Percentiles rank a stretch among this genome's conserved stretches.
Evolutionary conservation across 2,113 vertebrate species (phyloP).

Genomic region (Myiagra hebetior): DNA sequence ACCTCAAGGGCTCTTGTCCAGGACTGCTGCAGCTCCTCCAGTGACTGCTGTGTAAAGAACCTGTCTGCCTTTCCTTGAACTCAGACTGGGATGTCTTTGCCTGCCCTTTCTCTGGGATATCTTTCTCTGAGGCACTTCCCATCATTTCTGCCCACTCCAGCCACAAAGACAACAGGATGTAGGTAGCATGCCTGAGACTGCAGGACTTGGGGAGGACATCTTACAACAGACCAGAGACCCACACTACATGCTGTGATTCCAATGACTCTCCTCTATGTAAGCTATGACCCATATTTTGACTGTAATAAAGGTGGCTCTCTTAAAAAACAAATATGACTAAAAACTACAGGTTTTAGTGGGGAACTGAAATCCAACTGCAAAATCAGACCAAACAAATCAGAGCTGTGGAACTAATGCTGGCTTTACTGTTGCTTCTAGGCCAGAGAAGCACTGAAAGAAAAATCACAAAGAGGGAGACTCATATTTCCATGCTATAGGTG

Average conservation of each 20-base stretch:
- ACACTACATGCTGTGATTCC: neutral
- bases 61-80: neutral
- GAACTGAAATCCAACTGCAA: neutral
- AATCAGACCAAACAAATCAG: neutral
- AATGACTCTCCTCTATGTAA: neutral
- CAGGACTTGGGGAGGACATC: neutral
- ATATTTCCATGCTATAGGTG: neutral
- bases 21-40: neutral
- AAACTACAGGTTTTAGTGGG: neutral
- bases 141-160: neutral
- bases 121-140: neutral
- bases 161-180: neutral
- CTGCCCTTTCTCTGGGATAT: neutral
- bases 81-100: neutral
- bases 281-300: neutral
- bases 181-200: neutral
- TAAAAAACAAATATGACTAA: neutral
- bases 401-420: neutral
- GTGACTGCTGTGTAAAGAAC: neutral
- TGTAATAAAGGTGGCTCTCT: neutral
- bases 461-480: neutral
- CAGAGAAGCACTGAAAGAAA: neutral
- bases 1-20: neutral
- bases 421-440: neutral
- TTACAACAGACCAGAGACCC: neutral